Percentiles rank a stretch among this genome's conserved stretches.
Conservation (phyloP, 1,140 invertebrate genomes). For the Leptopilina boulardi region DNA sequence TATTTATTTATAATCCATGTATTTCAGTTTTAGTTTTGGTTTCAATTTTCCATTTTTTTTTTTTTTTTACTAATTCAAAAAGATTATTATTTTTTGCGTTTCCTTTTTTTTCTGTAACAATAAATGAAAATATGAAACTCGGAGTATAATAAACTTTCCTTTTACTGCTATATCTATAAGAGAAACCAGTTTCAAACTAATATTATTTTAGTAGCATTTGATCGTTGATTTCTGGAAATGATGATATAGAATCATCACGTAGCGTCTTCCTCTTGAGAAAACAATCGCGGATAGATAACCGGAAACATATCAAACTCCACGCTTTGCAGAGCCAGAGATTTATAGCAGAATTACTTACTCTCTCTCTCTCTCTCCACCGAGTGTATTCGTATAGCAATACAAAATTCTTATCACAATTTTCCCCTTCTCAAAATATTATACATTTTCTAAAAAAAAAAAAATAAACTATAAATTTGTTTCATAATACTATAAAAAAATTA, state of each 20-base stretch:
- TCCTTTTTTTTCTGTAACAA: background rate
- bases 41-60: too few relatives aligned
- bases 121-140: background rate
- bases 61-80: too few relatives aligned
- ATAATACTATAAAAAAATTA: too few relatives aligned
- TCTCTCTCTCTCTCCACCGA: background rate
- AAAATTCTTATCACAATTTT: conserved; percentile 25
- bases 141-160: conserved; percentile 31
- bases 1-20: too few relatives aligned
- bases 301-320: background rate
- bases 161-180: conserved; percentile 26
- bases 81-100: background rate
- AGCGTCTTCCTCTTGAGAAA: conserved; percentile 23
- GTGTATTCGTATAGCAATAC: background rate
- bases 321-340: background rate
- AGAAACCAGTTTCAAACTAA: conserved; percentile 39
- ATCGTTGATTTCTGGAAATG: background rate
- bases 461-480: too few relatives aligned
- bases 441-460: too few relatives aligned
- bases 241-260: conserved; percentile 8
- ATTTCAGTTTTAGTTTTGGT: too few relatives aligned
- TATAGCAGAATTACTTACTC: background rate
- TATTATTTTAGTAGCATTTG: conserved; percentile 42
- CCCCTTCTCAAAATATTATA: too few relatives aligned
- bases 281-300: conserved; percentile 29